These are phyloP conservation scores for Pimpla rufipes DNA, from an alignment of 2,888 invertebrate species.

Conservation along the genomic window DNA sequence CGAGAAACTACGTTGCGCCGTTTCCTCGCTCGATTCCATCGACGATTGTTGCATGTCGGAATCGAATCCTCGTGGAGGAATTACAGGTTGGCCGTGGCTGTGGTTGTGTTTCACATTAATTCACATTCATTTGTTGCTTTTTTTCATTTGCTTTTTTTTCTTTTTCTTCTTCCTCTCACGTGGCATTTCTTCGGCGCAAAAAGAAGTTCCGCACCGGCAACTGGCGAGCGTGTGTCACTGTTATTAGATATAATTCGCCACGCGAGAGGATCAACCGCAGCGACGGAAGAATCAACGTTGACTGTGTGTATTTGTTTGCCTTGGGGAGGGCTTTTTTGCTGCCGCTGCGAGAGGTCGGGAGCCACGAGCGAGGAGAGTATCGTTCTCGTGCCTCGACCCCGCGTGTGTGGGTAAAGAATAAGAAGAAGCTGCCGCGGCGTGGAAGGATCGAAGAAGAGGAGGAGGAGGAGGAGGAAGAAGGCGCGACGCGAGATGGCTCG, in stretches of 20 bases:
- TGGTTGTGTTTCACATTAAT: constrained; percentile 40
- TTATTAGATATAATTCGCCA: background rate
- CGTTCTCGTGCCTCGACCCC: background rate
- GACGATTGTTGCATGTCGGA: constrained; percentile 26
- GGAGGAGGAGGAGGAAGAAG: constrained; percentile 22
- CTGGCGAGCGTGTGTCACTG: background rate
- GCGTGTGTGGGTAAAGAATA: constrained; percentile 23
- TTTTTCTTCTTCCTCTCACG: no score
- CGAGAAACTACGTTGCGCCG: constrained; percentile 45
- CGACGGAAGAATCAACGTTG: background rate
- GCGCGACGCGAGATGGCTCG: constrained; percentile 45
- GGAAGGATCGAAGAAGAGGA: constrained; percentile 10
- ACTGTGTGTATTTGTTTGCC: background rate
- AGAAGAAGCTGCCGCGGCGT: constrained; percentile 20
- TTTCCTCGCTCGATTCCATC: constrained; percentile 29
- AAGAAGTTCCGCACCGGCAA: no score
- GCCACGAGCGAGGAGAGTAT: constrained; percentile 6
- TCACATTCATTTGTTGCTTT: constrained; percentile 34
- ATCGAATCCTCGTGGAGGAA: constrained; percentile 22
- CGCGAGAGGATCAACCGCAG: background rate
- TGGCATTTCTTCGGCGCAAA: no score
- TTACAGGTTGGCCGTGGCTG: constrained; percentile 24
- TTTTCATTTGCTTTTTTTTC: background rate
- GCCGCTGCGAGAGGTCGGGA: constrained; percentile 1
- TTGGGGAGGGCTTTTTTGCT: background rate